Percentiles rank a stretch among this genome's conserved stretches.
These are phyloP conservation scores for Micromys minutus DNA, from an alignment of 2,113 vertebrate species.

Conservation along the genomic window DNA sequence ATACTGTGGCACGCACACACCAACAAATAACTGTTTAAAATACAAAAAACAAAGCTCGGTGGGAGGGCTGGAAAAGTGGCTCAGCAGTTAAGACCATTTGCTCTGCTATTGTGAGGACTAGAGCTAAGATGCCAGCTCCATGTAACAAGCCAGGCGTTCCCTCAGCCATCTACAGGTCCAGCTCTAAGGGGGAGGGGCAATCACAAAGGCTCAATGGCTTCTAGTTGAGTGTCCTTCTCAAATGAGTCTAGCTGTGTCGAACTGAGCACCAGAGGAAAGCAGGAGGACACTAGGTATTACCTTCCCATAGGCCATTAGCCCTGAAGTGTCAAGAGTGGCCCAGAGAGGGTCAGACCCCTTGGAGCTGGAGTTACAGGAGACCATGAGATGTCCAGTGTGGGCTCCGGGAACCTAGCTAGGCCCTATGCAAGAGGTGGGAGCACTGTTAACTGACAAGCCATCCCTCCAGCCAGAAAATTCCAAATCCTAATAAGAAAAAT, in stretches of 20 bases:
- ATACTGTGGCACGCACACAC: background rate
- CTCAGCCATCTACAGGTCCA: background rate
- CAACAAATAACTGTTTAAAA: background rate
- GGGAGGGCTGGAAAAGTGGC: background rate
- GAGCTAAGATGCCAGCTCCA: background rate
- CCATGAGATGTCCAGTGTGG: too few relatives aligned
- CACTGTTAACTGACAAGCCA: background rate
- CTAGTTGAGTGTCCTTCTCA: background rate
- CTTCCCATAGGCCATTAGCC: background rate
- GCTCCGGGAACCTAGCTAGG: background rate
- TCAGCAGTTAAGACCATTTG: background rate
- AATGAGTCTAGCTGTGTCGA: background rate
- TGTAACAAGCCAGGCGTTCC: background rate
- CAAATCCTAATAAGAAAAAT: slow-evolving; percentile 42
- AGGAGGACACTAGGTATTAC: background rate
- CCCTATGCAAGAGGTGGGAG: background rate
- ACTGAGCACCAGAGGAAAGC: background rate
- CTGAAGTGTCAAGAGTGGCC: background rate
- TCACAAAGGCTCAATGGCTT: background rate
- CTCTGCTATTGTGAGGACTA: background rate
- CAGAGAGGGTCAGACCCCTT: background rate
- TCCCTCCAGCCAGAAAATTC: background rate
- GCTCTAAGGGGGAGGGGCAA: too few relatives aligned
- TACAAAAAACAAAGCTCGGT: background rate
- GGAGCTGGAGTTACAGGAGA: background rate